Base-by-base conservation (phyloP, 2,888 invertebrate genomes). In the Globia sparganii region DNA sequence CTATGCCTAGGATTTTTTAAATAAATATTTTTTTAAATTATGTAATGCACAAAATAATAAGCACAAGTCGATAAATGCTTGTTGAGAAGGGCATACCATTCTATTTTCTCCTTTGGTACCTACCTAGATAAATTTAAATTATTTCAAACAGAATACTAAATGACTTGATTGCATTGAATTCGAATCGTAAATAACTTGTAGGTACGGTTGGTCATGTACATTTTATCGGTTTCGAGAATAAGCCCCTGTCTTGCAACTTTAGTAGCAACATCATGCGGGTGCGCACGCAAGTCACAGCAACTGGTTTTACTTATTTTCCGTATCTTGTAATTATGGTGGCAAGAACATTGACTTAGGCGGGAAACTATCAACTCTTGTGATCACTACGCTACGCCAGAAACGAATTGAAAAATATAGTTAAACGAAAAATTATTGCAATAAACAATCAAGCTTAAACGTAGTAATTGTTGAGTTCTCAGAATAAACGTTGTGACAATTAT, bases 251-350 rank as follows among this genome's bases (percentile, higher is more conserved):
- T 88, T 89, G 89, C 90, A 90, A 88, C 89, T 88, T 87, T 78
- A 81, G 83, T 75, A 82, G 88, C 87, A 86, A 89, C 85, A 86
- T 86, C 81, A 90, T 89, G 89, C 87, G 87, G 86, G 89, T 86
- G 88, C 88, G 88, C 88, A 89, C 86, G 90, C 90, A 90, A 91
- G 87, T 89, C 81, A 86, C 86, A 85, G 81, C 81, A 91, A 93
- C 93, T 90, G 90, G 93, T 93, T 93, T 91, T 87, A 89, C 88
- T 90, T 90, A 91, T 92, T 93, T 93, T 92, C 93, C 93, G 92
- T 91, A 91, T 91, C 88, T 86, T 90, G 89, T 92, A 92, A 93
- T 93, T 91, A 93, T 88, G 84, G 87, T 86, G 85, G 87, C 88
- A 87, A 89, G 90, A 90, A 91, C 90, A 85, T 90, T 88, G 90